phyloP scores from a whole-genome alignment of 2,797 vertebrate genomes.

The Loriculus beryllinus region DNA sequence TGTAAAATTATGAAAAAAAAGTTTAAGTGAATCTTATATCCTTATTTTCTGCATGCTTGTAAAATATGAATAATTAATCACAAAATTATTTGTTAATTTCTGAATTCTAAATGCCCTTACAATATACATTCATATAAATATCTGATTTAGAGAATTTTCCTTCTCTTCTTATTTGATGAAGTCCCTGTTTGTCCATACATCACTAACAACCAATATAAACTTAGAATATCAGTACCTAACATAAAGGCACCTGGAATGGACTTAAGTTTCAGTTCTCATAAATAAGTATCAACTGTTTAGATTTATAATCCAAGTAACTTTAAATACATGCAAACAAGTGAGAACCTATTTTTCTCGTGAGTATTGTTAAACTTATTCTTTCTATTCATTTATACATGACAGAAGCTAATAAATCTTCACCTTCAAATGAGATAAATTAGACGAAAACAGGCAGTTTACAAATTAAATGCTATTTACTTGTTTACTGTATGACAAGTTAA shows the following conservation, averaged over 20 bases:
- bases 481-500: neutral
- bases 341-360: neutral
- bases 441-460: neutral
- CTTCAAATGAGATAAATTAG: neutral
- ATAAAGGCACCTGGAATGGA: neutral
- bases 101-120: neutral
- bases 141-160: neutral
- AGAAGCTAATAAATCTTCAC: neutral
- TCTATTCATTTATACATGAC: neutral
- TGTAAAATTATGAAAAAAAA: neutral
- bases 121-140: neutral
- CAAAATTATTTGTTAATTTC: neutral
- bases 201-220: neutral
- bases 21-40: neutral
- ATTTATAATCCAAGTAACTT: neutral
- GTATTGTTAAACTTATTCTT: neutral
- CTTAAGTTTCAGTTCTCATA: neutral
- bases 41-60: neutral
- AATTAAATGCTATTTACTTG: neutral
- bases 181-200: neutral
- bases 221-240: neutral
- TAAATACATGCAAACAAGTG: neutral
- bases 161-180: neutral
- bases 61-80: neutral
- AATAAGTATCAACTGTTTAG: neutral